phyloP scores from a whole-genome alignment of 2,888 invertebrate species.

The Drosophila mettleri region DNA sequence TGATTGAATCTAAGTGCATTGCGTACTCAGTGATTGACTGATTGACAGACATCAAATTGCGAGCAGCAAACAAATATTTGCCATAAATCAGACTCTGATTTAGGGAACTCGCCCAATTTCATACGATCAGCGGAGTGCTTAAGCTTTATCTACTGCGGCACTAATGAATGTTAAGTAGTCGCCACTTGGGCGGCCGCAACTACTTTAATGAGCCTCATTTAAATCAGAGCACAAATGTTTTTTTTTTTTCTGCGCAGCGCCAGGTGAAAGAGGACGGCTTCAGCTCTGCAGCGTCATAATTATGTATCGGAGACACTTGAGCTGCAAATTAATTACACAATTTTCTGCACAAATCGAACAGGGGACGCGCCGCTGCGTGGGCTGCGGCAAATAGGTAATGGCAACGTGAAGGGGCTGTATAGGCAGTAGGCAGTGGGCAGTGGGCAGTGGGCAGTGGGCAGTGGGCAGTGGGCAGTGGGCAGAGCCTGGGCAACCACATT shows the following conservation, averaged over 20 bases:
- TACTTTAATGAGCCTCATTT: slow-evolving; percentile 2
- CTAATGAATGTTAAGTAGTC: slow-evolving; percentile 5
- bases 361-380: not conserved
- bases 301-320: slow-evolving; percentile 61
- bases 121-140: not conserved
- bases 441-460: not conserved
- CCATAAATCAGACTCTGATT: too few species aligned
- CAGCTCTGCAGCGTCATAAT: slow-evolving; percentile 54
- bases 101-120: too few species aligned
- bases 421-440: not conserved
- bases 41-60: not conserved
- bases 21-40: not conserved
- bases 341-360: slow-evolving; percentile 47
- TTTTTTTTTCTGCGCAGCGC: not conserved
- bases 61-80: too few species aligned
- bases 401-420: too few species aligned
- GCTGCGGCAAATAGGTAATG: slow-evolving; percentile 1
- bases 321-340: slow-evolving; percentile 71
- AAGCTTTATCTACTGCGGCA: not conserved
- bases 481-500: slow-evolving; percentile 59
- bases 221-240: slow-evolving; percentile 3
- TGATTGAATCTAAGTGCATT: not conserved
- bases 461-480: not conserved
- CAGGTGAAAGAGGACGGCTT: not conserved
- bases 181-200: not conserved